Conservation (phyloP, 1,140 invertebrate species). For the Neodiprion pinetum region DNA sequence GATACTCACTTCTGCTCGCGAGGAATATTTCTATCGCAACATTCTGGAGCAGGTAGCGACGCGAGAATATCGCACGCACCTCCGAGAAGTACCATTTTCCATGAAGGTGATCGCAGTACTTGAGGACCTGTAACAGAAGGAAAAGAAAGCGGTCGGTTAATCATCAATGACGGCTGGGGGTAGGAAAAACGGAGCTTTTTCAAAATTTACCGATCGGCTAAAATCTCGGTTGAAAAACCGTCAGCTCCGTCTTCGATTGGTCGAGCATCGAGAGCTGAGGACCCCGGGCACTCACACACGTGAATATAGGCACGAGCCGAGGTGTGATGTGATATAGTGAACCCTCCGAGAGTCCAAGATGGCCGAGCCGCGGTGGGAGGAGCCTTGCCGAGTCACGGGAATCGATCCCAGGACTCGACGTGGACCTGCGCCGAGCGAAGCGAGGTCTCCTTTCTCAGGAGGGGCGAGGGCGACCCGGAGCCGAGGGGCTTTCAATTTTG, state of each 20-base stretch:
- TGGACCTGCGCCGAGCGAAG: constrained; percentile 52
- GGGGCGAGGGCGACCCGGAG: constrained; percentile 31
- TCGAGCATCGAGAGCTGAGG: not conserved
- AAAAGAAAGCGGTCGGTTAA: constrained; percentile 17
- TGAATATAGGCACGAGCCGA: constrained; percentile 33
- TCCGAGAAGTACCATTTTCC: constrained; percentile 99
- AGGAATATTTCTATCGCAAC: constrained; percentile 98
- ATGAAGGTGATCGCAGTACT: constrained; percentile 97
- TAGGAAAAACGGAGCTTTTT: not conserved
- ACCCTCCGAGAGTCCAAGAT: constrained; percentile 56
- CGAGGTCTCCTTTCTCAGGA: not conserved
- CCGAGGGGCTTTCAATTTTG: constrained; percentile 26
- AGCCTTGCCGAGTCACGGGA: constrained; percentile 54
- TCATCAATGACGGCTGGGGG: not conserved
- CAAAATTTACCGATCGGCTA: not conserved
- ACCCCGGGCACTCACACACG: not conserved
- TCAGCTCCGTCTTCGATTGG: no score
- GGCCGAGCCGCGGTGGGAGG: constrained; percentile 60
- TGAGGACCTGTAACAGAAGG: constrained; percentile 79
- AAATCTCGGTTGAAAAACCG: no score
- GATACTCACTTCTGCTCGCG: constrained; percentile 92
- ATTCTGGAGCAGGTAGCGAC: constrained; percentile 96
- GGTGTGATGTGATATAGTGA: constrained; percentile 61
- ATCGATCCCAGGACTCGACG: constrained; percentile 60
- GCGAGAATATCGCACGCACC: constrained; percentile 96